Base-by-base conservation (phyloP, 2,888 invertebrate species). In the Encarsia formosa region DNA sequence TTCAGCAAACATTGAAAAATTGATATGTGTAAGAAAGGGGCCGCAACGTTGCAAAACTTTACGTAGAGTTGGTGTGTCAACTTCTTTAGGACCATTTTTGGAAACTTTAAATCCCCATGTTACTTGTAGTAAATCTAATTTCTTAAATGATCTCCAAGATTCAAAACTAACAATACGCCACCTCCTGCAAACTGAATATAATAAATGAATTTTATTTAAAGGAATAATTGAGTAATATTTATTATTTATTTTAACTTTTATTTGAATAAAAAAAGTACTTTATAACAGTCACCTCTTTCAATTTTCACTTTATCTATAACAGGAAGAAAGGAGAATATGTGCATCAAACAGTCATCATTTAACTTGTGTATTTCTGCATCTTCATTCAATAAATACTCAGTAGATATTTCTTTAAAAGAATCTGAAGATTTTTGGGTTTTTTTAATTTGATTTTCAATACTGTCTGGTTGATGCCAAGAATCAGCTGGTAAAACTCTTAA, bases 401-500 rank as follows among this genome's bases (percentile, higher is more conserved):
- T 13, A 19, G 54, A 52, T 23, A 65, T 63, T 24, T 61, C 61
- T n/a, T n/a, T n/a, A n/a, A n/a, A n/a, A n/a, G n/a, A n/a, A 51
- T 32, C 20, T 2, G 11, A 35, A 18, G 22, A 44, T 26, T 59
- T 59, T 54, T 61, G 63, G 23, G 62, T 52, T 55, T 61, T 65
- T 46, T 56, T 63, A 41, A 59, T 63, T 58, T 66, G 54, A 65
- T 69, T 61, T 57, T 70, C 73, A 6, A 75, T 71, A 26, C 56
- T 74, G 59, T 61, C 74, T 0, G 83, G 82, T 63, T 83, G 83
- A 65, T 82, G 82, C 82, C 82, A 82, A 50, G 80, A 79, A 63
- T 83, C 81, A 1, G 82, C 83, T 1, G 81, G 78, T 1, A 76
- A 77, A 48, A 80, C 78, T 59, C 74, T 74, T 38, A 83, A 67